Conservation (phyloP, 2,888 invertebrate genomes). For the Cistogaster globosa region DNA sequence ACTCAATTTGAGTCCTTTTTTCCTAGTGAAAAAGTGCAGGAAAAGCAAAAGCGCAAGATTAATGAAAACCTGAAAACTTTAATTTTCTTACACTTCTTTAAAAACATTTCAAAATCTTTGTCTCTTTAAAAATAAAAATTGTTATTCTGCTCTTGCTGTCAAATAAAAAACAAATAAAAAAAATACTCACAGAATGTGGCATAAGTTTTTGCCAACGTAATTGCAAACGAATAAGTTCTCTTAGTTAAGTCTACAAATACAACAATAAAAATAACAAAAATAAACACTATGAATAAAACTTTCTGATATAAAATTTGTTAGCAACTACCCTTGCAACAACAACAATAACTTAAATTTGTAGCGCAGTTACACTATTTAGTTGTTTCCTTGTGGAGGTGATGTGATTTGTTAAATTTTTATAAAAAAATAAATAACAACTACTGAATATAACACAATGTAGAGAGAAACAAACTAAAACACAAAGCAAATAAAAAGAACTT, state of each 20-base stretch:
- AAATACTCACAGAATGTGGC: constrained; percentile 1
- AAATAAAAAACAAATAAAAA: not conserved
- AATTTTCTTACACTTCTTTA: too few species aligned
- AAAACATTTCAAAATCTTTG: too few species aligned
- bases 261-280: not conserved
- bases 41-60: too few species aligned
- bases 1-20: too few species aligned
- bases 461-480: not conserved
- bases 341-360: not conserved
- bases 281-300: constrained; percentile 4
- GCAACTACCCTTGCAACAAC: not conserved
- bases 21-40: too few species aligned
- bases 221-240: constrained; percentile 51
- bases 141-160: not conserved
- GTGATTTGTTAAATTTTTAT: constrained; percentile 16
- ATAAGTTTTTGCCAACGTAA: constrained; percentile 57
- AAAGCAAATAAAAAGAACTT: constrained; percentile 33
- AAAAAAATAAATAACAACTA: constrained; percentile 11
- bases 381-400: not conserved
- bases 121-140: not conserved
- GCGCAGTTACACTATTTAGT: not conserved
- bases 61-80: too few species aligned
- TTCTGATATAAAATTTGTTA: constrained; percentile 9
- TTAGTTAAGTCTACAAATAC: constrained; percentile 13
- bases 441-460: not conserved